phyloP scores from a whole-genome alignment of 2,113 vertebrate species.

The Ammodytes marinus region DNA sequence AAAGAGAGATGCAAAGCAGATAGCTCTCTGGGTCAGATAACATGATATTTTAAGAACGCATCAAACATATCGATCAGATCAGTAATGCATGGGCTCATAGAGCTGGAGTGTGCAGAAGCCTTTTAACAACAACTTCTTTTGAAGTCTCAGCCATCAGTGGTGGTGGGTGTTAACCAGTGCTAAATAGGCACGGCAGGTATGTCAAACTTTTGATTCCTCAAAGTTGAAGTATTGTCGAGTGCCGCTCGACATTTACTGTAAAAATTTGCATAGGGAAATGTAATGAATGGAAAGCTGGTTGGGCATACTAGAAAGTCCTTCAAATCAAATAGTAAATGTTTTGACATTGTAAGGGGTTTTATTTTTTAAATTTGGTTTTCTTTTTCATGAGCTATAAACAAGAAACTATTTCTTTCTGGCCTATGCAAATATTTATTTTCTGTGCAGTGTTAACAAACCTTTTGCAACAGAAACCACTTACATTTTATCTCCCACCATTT shows the following conservation, averaged over 20 bases:
- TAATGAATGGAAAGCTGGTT: no score
- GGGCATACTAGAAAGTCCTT: no score
- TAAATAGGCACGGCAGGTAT: not conserved
- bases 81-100: conserved; percentile 22
- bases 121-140: conserved; percentile 38
- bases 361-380: no score
- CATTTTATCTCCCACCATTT: not conserved
- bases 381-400: not conserved
- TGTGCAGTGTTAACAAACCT: not conserved
- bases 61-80: conserved; percentile 51
- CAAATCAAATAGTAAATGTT: no score
- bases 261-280: no score
- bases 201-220: not conserved
- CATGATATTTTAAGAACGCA: conserved; percentile 51
- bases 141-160: not conserved
- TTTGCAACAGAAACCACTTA: not conserved
- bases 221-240: not conserved
- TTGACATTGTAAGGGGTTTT: not conserved
- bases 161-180: no score
- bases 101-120: conserved; percentile 1
- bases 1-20: conserved; percentile 41
- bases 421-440: not conserved
- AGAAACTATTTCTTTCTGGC: not conserved
- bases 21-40: conserved; percentile 37
- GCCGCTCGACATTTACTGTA: no score